A percentile compares a stretch with the other conserved stretches of the same genome.
Evolutionary conservation across 2,888 invertebrate genomes (phyloP).

Genomic region (Xanthostigma xanthostigma): DNA sequence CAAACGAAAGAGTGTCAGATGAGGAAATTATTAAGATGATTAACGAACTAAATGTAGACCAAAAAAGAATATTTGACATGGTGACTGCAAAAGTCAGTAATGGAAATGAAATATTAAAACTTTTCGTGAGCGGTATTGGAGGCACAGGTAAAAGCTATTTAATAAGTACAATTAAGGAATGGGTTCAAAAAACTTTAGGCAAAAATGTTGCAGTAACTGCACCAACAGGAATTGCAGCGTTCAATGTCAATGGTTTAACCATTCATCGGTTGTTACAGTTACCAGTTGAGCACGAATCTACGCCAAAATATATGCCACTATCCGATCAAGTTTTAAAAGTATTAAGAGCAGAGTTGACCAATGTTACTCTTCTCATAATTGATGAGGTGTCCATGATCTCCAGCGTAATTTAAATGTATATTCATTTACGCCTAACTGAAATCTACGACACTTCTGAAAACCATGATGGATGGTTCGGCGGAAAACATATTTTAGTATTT

Average conservation of each 20-base stretch:
- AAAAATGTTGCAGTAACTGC: slow-evolving; percentile 18
- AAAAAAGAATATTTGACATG: too few species aligned
- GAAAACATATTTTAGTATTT: slow-evolving; percentile 12
- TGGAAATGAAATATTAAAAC: too few species aligned
- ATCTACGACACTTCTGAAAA: slow-evolving; percentile 18
- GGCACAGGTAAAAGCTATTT: slow-evolving; percentile 19
- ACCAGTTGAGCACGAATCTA: slow-evolving; percentile 6
- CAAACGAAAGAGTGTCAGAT: too few species aligned
- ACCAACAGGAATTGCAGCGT: slow-evolving; percentile 22
- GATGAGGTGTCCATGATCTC: slow-evolving; percentile 14
- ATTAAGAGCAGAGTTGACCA: slow-evolving; percentile 15
- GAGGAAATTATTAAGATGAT: too few species aligned
- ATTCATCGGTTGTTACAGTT: slow-evolving; percentile 19
- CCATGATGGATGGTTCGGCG: slow-evolving; percentile 20
- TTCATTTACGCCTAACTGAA: slow-evolving; percentile 16
- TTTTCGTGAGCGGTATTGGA: slow-evolving; percentile 5
- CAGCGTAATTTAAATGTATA: slow-evolving; percentile 16
- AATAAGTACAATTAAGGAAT: slow-evolving; percentile 17
- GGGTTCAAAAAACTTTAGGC: slow-evolving; percentile 15
- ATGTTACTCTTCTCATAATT: slow-evolving; percentile 18
- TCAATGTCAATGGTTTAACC: slow-evolving; percentile 21
- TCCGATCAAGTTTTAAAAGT: slow-evolving; percentile 12
- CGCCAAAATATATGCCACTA: background rate
- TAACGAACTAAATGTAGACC: too few species aligned
- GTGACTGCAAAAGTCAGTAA: too few species aligned